phyloP scores from a whole-genome alignment of 2,888 invertebrate genomes.

The Drosophila nr. medialis region DNA sequence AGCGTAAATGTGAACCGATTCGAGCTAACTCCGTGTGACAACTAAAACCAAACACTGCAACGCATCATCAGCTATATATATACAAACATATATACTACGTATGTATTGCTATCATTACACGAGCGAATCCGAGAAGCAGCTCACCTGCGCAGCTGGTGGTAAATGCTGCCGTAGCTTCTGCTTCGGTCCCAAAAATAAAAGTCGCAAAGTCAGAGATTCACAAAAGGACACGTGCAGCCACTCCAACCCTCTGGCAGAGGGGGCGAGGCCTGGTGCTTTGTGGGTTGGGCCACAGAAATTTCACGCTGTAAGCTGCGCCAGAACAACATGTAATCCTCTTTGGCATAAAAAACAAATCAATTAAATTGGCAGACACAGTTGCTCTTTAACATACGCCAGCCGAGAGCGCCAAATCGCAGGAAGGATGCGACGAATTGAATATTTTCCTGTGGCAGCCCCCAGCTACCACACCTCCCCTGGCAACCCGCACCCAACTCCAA shows the following conservation, averaged over 20 bases:
- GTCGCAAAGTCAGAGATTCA: slow-evolving; percentile 51
- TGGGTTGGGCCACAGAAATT: slow-evolving; percentile 48
- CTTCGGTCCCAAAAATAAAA: slow-evolving; percentile 18
- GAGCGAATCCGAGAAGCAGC: slow-evolving; percentile 27
- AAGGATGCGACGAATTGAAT: slow-evolving; percentile 83
- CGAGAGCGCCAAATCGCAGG: slow-evolving; percentile 63
- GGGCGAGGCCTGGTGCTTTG: not conserved
- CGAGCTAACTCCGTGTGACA: slow-evolving; percentile 51
- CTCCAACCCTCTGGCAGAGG: slow-evolving; percentile 58
- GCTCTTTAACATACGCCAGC: slow-evolving; percentile 57
- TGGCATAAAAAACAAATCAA: slow-evolving; percentile 85
- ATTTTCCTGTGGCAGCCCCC: slow-evolving; percentile 70
- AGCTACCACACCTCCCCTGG: not conserved
- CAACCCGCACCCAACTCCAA: not conserved
- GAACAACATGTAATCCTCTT: slow-evolving; percentile 81
- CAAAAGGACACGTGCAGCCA: slow-evolving; percentile 75
- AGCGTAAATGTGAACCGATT: slow-evolving; percentile 47
- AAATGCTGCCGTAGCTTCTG: slow-evolving; percentile 47
- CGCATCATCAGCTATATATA: slow-evolving; percentile 17
- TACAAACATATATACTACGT: not conserved
- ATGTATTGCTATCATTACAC: not conserved
- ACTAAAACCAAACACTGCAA: slow-evolving; percentile 59
- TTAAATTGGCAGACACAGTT: slow-evolving; percentile 72
- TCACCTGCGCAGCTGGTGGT: slow-evolving; percentile 82
- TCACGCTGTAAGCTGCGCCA: slow-evolving; percentile 75